A percentile compares a stretch with the other conserved stretches of the same genome.
Conservation (phyloP, 2,797 vertebrate species). For the Phrynocephalus guinanensis region DNA sequence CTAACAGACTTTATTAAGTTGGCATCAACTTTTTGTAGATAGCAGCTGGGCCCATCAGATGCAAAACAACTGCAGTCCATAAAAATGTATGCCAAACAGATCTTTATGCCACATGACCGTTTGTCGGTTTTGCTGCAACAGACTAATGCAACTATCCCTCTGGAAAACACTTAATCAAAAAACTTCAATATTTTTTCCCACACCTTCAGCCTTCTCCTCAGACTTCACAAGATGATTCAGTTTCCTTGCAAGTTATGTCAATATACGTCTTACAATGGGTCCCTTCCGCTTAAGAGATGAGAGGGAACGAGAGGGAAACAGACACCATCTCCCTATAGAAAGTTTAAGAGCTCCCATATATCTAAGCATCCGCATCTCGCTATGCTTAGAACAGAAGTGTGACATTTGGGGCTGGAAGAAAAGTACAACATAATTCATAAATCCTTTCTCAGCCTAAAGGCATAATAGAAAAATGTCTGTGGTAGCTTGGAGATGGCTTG, state of each 20-base stretch:
- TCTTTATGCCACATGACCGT: no score
- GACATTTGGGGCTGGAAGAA: slow-evolving; percentile 64
- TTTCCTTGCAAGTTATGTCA: slow-evolving; percentile 25
- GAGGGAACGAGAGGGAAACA: background rate
- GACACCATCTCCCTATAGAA: slow-evolving; percentile 46
- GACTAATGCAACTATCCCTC: no score
- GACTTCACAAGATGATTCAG: slow-evolving; percentile 53
- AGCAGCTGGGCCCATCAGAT: no score
- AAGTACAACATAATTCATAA: slow-evolving; percentile 60
- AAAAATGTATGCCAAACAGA: no score
- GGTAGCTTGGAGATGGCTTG: slow-evolving; percentile 41
- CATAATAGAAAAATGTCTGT: slow-evolving; percentile 55
- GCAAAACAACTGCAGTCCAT: no score
- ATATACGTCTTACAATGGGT: slow-evolving; percentile 32
- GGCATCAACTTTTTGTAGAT: no score
- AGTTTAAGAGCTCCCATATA: slow-evolving; percentile 53
- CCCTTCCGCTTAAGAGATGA: slow-evolving; percentile 45
- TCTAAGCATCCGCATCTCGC: slow-evolving; percentile 26
- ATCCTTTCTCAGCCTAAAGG: slow-evolving; percentile 63
- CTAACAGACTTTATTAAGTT: no score
- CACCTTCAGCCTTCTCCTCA: slow-evolving; percentile 43
- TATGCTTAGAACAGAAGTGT: slow-evolving; percentile 59
- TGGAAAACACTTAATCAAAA: background rate
- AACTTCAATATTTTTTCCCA: slow-evolving; percentile 5
- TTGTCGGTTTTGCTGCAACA: no score